Evolutionary conservation across 2,797 vertebrate species (phyloP).

Genomic region (Prunella strophiata): DNA sequence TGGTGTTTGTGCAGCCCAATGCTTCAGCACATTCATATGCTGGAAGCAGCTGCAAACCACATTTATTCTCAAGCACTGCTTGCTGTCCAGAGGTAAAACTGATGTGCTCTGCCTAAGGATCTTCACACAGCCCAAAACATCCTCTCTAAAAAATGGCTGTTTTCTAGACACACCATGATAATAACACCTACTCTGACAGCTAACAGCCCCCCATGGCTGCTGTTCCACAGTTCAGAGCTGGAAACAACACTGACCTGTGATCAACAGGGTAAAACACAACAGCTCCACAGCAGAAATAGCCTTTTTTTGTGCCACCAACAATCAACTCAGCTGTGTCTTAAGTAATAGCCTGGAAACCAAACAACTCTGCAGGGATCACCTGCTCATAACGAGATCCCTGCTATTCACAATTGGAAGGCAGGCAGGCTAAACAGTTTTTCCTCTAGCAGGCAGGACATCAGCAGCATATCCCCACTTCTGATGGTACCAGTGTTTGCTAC

Average conservation of each 20-base stretch:
- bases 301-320: neutral
- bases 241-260: neutral
- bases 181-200: neutral
- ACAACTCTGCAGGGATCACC: neutral
- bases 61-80: neutral
- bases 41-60: neutral
- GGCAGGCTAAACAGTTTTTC: neutral
- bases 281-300: neutral
- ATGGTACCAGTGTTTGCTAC: neutral
- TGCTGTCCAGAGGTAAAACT: neutral
- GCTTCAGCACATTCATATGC: accelerated
- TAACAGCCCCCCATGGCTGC: neutral
- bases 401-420: neutral
- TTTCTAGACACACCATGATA: neutral
- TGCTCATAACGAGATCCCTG: neutral
- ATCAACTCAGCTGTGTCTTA: neutral
- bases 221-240: neutral
- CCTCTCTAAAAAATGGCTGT: accelerated
- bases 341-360: neutral
- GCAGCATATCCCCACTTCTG: neutral
- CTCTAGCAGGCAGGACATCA: neutral
- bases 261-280: too few relatives aligned
- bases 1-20: accelerated
- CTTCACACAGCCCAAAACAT: neutral
- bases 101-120: neutral